Percentiles rank a stretch among this genome's conserved stretches.
These are phyloP conservation scores for Drosophila nannoptera DNA, from an alignment of 1,140 invertebrate species.

Conservation along the genomic window DNA sequence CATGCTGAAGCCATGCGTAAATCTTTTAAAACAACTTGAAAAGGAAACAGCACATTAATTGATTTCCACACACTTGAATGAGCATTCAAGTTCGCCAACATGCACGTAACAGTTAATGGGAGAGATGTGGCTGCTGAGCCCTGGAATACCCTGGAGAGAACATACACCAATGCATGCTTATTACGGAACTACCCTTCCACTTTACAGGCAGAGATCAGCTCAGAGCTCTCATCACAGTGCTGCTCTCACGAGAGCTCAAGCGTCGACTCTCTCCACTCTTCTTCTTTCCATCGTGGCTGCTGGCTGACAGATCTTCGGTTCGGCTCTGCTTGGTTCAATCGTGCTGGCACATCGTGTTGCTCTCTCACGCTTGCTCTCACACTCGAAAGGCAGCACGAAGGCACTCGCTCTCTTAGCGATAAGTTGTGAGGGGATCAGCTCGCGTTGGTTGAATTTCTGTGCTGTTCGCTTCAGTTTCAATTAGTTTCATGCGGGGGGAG, in stretches of 20 bases:
- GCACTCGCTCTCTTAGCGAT: too few species aligned
- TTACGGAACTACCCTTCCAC: too few species aligned
- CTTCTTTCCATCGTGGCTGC: not conserved
- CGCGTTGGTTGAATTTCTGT: too few species aligned
- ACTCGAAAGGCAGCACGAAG: too few species aligned
- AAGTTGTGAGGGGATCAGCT: too few species aligned
- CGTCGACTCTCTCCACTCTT: not conserved
- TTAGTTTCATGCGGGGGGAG: too few species aligned
- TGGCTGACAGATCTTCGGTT: not conserved
- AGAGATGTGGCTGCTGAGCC: not conserved
- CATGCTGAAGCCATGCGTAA: constrained; percentile 68
- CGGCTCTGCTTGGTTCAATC: not conserved
- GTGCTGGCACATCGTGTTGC: not conserved
- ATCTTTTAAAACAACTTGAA: constrained; percentile 63
- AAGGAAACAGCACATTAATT: constrained; percentile 63
- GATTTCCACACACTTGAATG: constrained; percentile 64
- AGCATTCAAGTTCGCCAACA: constrained; percentile 32
- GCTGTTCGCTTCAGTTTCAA: too few species aligned
- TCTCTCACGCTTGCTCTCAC: too few species aligned
- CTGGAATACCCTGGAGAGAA: not conserved
- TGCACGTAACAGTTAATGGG: constrained; percentile 2
- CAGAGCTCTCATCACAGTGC: not conserved
- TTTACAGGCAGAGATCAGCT: too few species aligned
- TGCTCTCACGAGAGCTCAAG: not conserved
- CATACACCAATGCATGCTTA: not conserved